Evolutionary conservation across 1,140 invertebrate genomes (phyloP), one percentile per base, ranked within the genome.

Genomic region (Phthorimaea operculella): DNA sequence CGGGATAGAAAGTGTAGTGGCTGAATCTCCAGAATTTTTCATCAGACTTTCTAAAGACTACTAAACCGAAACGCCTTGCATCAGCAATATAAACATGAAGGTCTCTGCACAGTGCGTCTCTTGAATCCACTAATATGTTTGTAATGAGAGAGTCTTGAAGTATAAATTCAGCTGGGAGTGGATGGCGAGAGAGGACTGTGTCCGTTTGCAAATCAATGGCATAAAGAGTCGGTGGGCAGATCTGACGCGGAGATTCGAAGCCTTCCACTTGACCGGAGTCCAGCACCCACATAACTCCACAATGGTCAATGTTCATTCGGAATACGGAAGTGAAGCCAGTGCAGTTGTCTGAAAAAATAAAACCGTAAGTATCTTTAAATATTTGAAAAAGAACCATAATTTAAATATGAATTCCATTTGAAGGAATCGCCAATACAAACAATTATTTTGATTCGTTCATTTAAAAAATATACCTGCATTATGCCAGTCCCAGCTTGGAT

Each of bases 261-360:
- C 92, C 87, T 62, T 94, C 90, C 1, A 92, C 87, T 66, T 90
- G 89, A 0, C 93, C 93, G 0, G 92, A 92, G 71, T 94, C 93
- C 15, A 94, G 79, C 0, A 92, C 88, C 92, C 93, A 94, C 28
- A 94, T 79, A 4, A 92, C 85, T 33, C 88, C 85, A 69, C 93
- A 94, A 21, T 87, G 86, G 67, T 94, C 93, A 0, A 92, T 87
- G 60, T 88, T 88, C 65, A 93, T 89, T 9, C 93, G 87, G 66
- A 93, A 94, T 0, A 94, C 90, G 0, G 93, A 94, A 0, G 91
- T 93, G 17, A 94, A 78, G 18, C 90, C 89, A 0, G 87, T 87
- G 68, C 93, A 94, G 58, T 88, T 86, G 50, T 18, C 85, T 86
- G 73, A 44, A 58, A 68, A 62, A 42, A n/a, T n/a, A 57, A 52